These are phyloP conservation scores for Mirounga angustirostris DNA, from an alignment of 2,113 vertebrate genomes.

Conservation along the genomic window DNA sequence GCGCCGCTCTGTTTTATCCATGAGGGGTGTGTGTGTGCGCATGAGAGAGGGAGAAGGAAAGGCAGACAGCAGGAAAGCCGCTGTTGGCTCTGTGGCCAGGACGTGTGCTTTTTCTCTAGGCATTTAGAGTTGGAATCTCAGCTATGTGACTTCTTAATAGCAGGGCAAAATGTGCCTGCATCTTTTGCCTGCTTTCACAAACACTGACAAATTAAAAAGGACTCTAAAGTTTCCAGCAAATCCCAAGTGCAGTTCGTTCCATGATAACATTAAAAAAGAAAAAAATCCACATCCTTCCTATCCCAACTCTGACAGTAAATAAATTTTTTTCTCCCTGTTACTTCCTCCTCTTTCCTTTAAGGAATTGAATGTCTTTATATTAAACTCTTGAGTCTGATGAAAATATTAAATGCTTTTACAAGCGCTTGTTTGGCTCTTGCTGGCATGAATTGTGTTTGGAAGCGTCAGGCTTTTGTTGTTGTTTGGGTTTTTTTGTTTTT, in stretches of 20 bases:
- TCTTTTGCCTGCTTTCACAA: slow-evolving; percentile 70
- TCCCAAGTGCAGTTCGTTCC: slow-evolving; percentile 58
- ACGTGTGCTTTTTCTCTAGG: slow-evolving; percentile 30
- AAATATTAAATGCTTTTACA: not conserved
- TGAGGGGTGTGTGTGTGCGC: not conserved
- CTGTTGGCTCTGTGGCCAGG: slow-evolving; percentile 39
- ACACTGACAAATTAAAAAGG: slow-evolving; percentile 69
- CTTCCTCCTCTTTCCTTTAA: not conserved
- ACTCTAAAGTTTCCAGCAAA: slow-evolving; percentile 62
- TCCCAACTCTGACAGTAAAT: slow-evolving; percentile 41
- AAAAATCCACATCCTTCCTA: slow-evolving; percentile 1
- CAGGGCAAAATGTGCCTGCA: slow-evolving; percentile 48
- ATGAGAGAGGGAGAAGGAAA: not conserved
- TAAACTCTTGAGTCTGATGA: not conserved
- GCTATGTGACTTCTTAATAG: slow-evolving; percentile 75
- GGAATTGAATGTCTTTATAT: slow-evolving; percentile 23
- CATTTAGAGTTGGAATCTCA: slow-evolving; percentile 75
- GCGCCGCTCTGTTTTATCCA: not conserved
- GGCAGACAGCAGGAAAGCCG: not conserved
- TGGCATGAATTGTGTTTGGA: not conserved
- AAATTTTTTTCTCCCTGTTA: not conserved
- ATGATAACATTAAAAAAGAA: slow-evolving; percentile 23
- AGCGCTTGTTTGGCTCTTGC: slow-evolving; percentile 4
- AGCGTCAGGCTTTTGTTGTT: not conserved
- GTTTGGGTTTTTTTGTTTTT: not conserved